These are phyloP conservation scores for Plebejus argus DNA, from an alignment of 2,888 invertebrate genomes.

Conservation along the genomic window DNA sequence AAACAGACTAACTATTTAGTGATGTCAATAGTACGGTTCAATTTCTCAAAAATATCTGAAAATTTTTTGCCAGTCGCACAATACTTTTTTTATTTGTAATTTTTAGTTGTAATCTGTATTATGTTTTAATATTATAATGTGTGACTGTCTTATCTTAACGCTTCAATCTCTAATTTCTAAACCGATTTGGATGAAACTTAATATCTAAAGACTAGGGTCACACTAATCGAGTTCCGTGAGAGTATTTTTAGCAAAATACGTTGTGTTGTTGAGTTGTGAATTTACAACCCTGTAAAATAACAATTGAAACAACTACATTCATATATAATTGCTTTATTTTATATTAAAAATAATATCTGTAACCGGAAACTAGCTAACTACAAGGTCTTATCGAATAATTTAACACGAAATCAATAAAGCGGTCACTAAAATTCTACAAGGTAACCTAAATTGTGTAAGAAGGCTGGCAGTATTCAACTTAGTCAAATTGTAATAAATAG, in stretches of 20 bases:
- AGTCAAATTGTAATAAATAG: background rate
- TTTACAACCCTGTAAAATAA: background rate
- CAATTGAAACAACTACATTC: background rate
- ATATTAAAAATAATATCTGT: constrained; percentile 17
- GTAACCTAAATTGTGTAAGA: constrained; percentile 28
- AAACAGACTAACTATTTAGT: background rate
- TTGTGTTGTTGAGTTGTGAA: no score
- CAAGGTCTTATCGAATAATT: constrained; percentile 38
- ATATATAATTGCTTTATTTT: background rate
- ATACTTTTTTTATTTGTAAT: no score
- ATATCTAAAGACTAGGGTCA: no score
- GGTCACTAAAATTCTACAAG: constrained; percentile 29
- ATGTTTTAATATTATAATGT: no score
- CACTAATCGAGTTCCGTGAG: background rate
- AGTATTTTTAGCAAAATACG: background rate
- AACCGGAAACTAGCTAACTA: constrained; percentile 33
- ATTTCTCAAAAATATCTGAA: background rate
- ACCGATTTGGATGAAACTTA: background rate
- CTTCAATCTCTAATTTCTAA: background rate
- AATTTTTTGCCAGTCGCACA: background rate
- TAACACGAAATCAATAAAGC: constrained; percentile 39
- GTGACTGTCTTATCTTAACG: no score
- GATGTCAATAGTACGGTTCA: background rate
- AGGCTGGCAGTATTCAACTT: constrained; percentile 7
- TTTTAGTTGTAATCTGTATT: no score